Percentiles rank a stretch among this genome's conserved stretches.
Conservation (phyloP, 2,888 invertebrate species). For the Aethes cnicana region DNA sequence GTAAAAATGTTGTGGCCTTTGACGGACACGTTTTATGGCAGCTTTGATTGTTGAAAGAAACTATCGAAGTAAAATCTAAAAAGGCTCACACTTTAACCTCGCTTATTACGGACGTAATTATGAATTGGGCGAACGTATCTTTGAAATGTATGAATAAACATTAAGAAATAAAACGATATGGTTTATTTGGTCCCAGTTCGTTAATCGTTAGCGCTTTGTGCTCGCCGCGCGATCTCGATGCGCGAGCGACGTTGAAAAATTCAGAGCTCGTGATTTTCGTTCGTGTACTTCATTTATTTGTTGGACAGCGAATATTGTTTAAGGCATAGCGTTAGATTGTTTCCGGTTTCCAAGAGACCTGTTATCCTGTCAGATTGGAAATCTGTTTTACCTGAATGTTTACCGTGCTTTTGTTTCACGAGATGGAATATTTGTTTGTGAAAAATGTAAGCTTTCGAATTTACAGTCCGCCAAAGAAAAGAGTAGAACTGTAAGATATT, state of each 20-base stretch:
- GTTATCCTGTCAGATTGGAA: too few relatives aligned
- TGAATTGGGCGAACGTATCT: constrained; percentile 18
- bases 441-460: too few relatives aligned
- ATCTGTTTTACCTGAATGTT: too few relatives aligned
- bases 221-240: constrained; percentile 65
- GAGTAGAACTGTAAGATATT: constrained; percentile 22
- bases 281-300: constrained; percentile 76
- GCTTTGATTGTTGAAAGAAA: constrained; percentile 3
- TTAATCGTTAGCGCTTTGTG: constrained; percentile 72
- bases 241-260: constrained; percentile 75
- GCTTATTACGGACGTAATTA: constrained; percentile 16
- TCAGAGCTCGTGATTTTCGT: constrained; percentile 75
- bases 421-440: too few relatives aligned
- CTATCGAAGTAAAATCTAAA: background rate
- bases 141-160: constrained; percentile 41
- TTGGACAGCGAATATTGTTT: constrained; percentile 67
- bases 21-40: background rate
- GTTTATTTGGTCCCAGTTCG: constrained; percentile 67
- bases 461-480: constrained; percentile 11
- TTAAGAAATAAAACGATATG: constrained; percentile 62
- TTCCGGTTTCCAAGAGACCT: constrained; percentile 61
- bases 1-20: too few relatives aligned
- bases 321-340: constrained; percentile 49
- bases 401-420: too few relatives aligned
- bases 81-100: background rate